These are phyloP conservation scores for Prionace glauca DNA, from an alignment of 2,797 vertebrate genomes.

Conservation along the genomic window DNA sequence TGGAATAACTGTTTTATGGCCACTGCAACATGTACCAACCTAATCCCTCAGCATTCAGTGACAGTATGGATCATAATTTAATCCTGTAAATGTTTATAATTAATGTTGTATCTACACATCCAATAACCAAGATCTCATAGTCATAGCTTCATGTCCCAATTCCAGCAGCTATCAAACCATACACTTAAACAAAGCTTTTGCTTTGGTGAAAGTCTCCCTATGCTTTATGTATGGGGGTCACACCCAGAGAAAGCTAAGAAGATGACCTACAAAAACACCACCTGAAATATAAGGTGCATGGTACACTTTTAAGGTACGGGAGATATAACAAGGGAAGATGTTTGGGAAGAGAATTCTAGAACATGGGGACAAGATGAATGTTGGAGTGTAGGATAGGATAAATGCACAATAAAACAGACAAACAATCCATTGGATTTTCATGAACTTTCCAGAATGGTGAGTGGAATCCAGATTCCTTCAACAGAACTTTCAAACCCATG, in stretches of 20 bases:
- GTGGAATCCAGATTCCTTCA: no score
- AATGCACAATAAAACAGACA: neutral
- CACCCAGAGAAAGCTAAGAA: neutral
- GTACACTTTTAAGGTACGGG: neutral
- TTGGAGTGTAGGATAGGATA: neutral
- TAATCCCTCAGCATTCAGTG: neutral
- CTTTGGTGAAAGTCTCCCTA: neutral
- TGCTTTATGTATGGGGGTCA: neutral
- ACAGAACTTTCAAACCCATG: no score
- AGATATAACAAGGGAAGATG: neutral
- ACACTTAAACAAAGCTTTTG: neutral
- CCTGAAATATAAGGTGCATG: neutral
- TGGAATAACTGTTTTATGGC: neutral
- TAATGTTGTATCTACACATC: neutral
- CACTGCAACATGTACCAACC: neutral
- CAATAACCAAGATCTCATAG: neutral
- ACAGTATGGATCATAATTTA: neutral
- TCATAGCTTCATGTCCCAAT: neutral
- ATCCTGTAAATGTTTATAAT: neutral
- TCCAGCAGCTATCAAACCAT: neutral
- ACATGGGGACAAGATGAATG: neutral
- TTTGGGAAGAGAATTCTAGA: neutral
- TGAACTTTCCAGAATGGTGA: no score
- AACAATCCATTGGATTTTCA: neutral
- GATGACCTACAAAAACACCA: neutral